A percentile compares a stretch with the other conserved stretches of the same genome.
phyloP scores from a whole-genome alignment of 2,888 invertebrate species.

The Epinotia nisella region DNA sequence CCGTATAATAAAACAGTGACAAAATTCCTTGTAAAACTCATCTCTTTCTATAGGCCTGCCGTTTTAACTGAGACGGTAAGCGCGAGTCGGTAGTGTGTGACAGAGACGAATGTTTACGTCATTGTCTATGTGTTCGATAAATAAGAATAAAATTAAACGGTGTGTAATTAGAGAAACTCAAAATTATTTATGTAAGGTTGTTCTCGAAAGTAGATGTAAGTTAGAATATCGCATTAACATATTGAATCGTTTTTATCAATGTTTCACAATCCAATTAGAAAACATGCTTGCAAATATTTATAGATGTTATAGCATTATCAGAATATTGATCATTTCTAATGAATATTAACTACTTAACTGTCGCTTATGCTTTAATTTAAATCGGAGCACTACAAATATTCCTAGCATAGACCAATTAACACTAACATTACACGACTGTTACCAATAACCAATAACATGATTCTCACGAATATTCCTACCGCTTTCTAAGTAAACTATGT shows the following conservation, averaged over 20 bases:
- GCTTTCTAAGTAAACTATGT: constrained; percentile 1
- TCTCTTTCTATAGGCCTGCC: too few relatives aligned
- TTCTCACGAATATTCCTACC: neutral
- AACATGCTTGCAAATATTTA: constrained; percentile 22
- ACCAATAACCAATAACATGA: constrained; percentile 2
- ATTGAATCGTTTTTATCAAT: constrained; percentile 20
- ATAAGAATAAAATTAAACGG: constrained; percentile 9
- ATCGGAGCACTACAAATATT: constrained; percentile 8
- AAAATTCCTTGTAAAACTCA: too few relatives aligned
- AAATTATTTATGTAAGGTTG: constrained; percentile 33
- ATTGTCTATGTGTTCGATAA: constrained; percentile 46
- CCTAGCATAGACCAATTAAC: constrained; percentile 10
- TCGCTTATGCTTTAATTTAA: constrained; percentile 14
- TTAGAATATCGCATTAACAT: constrained; percentile 37
- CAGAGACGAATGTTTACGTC: neutral
- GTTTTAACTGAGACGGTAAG: too few relatives aligned
- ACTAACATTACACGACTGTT: constrained; percentile 3
- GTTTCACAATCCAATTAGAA: constrained; percentile 13
- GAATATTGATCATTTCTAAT: constrained; percentile 14
- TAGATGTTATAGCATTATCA: constrained; percentile 11
- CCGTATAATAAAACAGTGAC: neutral
- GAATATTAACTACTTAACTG: neutral
- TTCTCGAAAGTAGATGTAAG: constrained; percentile 33
- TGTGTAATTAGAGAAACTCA: constrained; percentile 37
- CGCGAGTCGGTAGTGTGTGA: too few relatives aligned